Evolutionary conservation across 1,140 invertebrate species (phyloP).

Genomic region (Akabosia matsudoensis): DNA sequence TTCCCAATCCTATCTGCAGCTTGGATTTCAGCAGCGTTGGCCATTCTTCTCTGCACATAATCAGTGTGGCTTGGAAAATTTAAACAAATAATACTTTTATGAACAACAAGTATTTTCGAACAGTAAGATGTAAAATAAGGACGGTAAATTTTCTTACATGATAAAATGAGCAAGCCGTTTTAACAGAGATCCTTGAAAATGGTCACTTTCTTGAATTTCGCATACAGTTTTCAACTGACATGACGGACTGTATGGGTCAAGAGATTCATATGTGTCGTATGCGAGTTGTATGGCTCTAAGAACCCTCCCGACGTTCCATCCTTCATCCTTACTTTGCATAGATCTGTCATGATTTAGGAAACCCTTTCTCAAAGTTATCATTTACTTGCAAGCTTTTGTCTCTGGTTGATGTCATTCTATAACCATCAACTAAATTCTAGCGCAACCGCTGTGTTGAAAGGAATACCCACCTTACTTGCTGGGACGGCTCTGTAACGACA

Average conservation of each 20-base stretch:
- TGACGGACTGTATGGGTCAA: background rate
- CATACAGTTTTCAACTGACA: slow-evolving; percentile 9
- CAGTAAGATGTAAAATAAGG: background rate
- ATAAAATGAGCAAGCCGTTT: slow-evolving; percentile 12
- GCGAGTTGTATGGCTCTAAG: slow-evolving; percentile 2
- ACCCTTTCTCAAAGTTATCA: background rate
- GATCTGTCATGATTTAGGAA: slow-evolving; percentile 14
- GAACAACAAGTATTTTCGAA: background rate
- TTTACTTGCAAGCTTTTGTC: background rate
- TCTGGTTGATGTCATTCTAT: background rate
- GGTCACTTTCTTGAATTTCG: slow-evolving; percentile 9
- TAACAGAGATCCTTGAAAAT: background rate
- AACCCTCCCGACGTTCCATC: slow-evolving; percentile 7
- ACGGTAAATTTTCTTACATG: background rate
- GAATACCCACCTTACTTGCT: slow-evolving; percentile 27
- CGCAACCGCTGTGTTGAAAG: background rate
- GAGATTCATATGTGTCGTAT: slow-evolving; percentile 5
- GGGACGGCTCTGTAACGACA: slow-evolving; percentile 40
- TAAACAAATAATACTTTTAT: background rate
- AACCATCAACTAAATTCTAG: background rate
- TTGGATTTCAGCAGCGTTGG: background rate
- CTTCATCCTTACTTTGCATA: background rate
- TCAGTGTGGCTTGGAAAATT: slow-evolving; percentile 4
- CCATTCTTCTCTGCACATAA: background rate
- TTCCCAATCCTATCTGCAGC: slow-evolving; percentile 22